Evolutionary conservation across 2,797 vertebrate genomes (phyloP).

Genomic region (Dryobates pubescens): DNA sequence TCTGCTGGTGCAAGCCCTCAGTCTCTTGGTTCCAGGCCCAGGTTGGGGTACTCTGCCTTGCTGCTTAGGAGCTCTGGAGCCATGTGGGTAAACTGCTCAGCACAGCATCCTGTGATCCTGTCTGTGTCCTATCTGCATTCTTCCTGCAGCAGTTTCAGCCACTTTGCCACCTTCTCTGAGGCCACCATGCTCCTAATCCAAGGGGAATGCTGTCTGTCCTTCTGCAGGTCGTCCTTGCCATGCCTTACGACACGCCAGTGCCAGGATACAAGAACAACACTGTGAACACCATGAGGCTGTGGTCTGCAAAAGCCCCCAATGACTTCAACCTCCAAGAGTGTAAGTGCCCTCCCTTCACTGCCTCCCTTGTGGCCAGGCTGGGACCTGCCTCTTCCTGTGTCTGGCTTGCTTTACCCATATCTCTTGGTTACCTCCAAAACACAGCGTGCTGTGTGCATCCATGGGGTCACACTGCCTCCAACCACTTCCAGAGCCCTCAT

Average conservation of each 20-base stretch:
- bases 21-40: neutral
- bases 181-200: neutral
- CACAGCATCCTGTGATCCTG: neutral
- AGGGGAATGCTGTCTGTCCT: neutral
- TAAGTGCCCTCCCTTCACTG: slow-evolving; percentile 56
- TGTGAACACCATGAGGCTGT: slow-evolving; percentile 91
- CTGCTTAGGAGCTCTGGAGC: neutral
- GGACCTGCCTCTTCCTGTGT: neutral
- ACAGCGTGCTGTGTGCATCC: neutral
- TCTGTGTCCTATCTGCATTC: neutral
- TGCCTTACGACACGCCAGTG: slow-evolving; percentile 89
- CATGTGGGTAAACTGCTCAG: neutral
- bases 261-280: slow-evolving; percentile 91
- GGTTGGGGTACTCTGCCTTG: neutral
- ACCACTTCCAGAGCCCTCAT: neutral
- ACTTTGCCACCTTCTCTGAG: neutral
- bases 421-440: neutral
- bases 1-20: neutral
- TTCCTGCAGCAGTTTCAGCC: neutral
- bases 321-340: slow-evolving; percentile 90
- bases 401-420: neutral
- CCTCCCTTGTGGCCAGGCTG: neutral
- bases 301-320: slow-evolving; percentile 89
- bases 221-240: slow-evolving; percentile 84
- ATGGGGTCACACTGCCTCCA: neutral